Evolutionary conservation across 2,797 vertebrate species (phyloP), one percentile per base, ranked within the genome.

Genomic region (Loriculus beryllinus): DNA sequence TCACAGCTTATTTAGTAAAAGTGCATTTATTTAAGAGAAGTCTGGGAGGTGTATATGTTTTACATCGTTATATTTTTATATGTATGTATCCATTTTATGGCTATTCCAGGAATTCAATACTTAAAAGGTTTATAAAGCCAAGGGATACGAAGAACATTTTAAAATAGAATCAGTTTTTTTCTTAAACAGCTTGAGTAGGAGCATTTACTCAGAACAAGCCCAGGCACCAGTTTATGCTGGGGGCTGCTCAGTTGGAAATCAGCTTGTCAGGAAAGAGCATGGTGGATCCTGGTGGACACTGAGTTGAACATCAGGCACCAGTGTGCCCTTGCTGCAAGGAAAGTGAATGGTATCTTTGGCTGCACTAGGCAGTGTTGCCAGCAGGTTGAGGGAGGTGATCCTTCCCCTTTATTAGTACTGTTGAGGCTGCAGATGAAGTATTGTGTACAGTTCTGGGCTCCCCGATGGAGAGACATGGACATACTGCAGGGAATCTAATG

Each of bases 11-110:
- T 78, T 93, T 95, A 74, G 54, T 79, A 68, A 47, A 54, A 84
- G 8, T 75, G 45, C 12, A 49, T 95, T 92, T 90, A 88, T 88
- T 89, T 96, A 65, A 82, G 49, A 69, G 62, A 93, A 90, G 14
- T 71, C 47, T 62, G 70, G 82, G 79, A 63, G 68, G 16, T 47
- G 18, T 68, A 8, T 35, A 21, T 71, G 8, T 47, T 89, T 89
- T 82, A 72, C 7, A 68, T 69, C 19, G 25, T 76, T 6, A 25
- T 83, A 92, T 90, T 75, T 52, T 81, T 64, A 65, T 51, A 40
- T n/a, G 25, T 54, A 67, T 37, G 3, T 37, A 57, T 75, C 33
- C 65, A 17, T 22, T 80, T 89, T 82, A 57, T 39, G 75, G 20
- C n/a, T 83, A 8, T 82, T 81, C 29, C 57, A 76, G 62, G 19